These are phyloP conservation scores for Chymomyza caudatula DNA, from an alignment of 2,888 invertebrate species.

Conservation along the genomic window DNA sequence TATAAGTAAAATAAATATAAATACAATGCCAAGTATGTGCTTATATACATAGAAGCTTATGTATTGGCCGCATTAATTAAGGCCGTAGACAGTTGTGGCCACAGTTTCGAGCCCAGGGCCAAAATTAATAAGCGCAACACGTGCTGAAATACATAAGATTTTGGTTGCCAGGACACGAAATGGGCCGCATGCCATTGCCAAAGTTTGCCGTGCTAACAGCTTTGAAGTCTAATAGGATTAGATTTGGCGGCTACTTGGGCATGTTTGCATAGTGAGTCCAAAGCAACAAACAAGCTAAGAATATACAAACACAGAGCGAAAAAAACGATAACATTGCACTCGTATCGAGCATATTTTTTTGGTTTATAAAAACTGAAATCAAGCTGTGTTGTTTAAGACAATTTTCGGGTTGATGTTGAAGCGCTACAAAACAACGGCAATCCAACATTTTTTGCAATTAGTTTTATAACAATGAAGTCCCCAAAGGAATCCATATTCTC, in stretches of 20 bases:
- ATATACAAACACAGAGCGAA: background rate
- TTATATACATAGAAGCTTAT: background rate
- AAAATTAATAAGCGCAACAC: conserved; percentile 69
- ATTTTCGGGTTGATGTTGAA: no score
- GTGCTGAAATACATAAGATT: conserved; percentile 46
- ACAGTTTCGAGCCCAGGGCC: background rate
- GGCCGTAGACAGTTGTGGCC: background rate
- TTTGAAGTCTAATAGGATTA: conserved; percentile 73
- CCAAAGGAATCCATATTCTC: no score
- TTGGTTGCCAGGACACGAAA: conserved; percentile 4
- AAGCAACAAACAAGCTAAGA: conserved; percentile 50
- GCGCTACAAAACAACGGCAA: no score
- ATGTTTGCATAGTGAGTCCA: conserved; percentile 26
- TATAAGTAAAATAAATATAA: background rate
- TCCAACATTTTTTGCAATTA: no score
- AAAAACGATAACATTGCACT: no score
- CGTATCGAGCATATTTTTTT: no score
- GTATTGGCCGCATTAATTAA: background rate
- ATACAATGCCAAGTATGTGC: background rate
- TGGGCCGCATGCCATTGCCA: background rate
- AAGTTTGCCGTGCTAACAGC: conserved; percentile 50
- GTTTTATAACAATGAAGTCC: no score
- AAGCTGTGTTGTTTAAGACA: no score
- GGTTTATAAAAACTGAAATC: no score
- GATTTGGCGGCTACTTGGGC: conserved; percentile 33